phyloP scores from a whole-genome alignment of 92 coral and sea anemone species.

The Paramuricea clavata region DNA sequence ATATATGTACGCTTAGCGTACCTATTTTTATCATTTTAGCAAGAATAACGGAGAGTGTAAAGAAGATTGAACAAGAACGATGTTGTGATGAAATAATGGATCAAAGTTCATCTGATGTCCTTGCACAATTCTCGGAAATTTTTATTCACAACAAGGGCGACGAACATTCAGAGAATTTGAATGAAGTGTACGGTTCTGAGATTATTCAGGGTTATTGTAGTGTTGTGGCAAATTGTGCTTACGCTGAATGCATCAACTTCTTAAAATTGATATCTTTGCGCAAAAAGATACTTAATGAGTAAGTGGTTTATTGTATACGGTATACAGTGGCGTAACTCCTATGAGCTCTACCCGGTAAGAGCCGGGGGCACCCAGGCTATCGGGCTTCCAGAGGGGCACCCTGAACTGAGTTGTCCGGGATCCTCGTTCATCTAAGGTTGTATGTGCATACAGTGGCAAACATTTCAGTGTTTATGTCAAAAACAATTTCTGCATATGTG shows the following conservation, averaged over 20 bases:
- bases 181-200: not conserved
- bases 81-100: not conserved
- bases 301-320: not conserved
- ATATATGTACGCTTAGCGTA: no score
- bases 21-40: no score
- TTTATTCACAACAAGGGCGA: not conserved
- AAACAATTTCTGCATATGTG: no score
- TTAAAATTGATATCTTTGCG: not conserved
- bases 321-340: not conserved
- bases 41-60: not conserved
- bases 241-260: not conserved
- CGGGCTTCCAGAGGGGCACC: no score
- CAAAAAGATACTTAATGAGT: not conserved
- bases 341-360: no score
- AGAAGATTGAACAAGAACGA: not conserved
- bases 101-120: slow-evolving; percentile 1
- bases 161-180: slow-evolving; percentile 1
- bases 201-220: slow-evolving; percentile 20
- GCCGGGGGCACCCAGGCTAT: no score
- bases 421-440: no score
- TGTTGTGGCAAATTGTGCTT: not conserved
- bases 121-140: not conserved
- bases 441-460: no score
- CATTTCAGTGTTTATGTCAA: no score
- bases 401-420: no score